Conservation (phyloP, 2,797 vertebrate species). For the Sebastes oblongus region DNA sequence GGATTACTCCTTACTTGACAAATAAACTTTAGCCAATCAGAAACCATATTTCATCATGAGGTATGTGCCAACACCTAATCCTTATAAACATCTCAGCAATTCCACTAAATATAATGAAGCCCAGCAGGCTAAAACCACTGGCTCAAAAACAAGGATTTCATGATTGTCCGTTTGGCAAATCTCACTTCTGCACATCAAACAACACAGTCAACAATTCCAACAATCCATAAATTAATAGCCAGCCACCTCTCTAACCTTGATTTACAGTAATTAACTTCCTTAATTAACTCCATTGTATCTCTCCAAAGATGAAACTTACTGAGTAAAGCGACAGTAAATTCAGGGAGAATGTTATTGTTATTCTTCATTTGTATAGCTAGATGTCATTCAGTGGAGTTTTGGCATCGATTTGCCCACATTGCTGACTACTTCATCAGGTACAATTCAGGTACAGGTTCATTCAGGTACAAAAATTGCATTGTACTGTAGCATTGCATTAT, state of each 20-base stretch:
- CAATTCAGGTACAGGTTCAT: conserved; percentile 4
- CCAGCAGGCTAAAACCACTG: neutral
- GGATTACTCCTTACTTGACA: neutral
- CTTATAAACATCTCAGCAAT: neutral
- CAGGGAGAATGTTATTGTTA: neutral
- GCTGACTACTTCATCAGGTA: conserved; percentile 14
- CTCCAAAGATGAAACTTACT: neutral
- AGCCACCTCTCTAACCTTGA: neutral
- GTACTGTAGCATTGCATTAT: neutral
- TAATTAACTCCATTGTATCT: conserved; percentile 8
- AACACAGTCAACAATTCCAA: conserved; percentile 1
- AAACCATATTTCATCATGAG: neutral
- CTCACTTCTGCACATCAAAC: conserved; percentile 18
- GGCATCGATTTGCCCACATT: conserved; percentile 33
- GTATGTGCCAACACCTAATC: neutral
- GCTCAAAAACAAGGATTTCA: neutral
- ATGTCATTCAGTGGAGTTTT: conserved; percentile 39
- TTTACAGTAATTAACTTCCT: conserved; percentile 4
- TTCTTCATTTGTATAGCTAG: conserved; percentile 14
- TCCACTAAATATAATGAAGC: neutral
- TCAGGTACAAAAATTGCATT: conserved; percentile 5
- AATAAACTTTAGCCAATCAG: neutral
- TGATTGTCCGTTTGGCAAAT: neutral
- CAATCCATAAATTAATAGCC: neutral
- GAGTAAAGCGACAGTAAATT: neutral